Conservation (phyloP, 30 jellyfish, hydroid and myxozoan genomes). For the Hydractinia symbiolongicarpus region DNA sequence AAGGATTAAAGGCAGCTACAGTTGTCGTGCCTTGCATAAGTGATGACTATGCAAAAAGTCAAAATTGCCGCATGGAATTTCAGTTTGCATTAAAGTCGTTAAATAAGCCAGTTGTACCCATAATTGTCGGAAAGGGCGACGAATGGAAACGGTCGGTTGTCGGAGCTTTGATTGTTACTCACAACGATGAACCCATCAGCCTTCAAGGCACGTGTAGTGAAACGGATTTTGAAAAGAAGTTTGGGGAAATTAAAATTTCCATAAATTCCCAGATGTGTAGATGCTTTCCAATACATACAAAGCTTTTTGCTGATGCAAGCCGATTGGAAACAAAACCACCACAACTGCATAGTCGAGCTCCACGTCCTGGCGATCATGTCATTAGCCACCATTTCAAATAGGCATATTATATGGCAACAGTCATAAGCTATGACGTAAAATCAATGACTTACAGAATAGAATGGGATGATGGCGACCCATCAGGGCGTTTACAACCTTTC, state of each 20-base stretch:
- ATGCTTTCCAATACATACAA: no score
- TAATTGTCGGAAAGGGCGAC: constrained; percentile 62
- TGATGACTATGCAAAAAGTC: constrained; percentile 66
- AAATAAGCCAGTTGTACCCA: constrained; percentile 62
- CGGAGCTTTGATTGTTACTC: constrained; percentile 48
- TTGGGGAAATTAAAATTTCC: constrained; percentile 9
- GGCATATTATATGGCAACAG: constrained; percentile 79
- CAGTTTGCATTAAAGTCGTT: constrained; percentile 75
- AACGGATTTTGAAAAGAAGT: not conserved
- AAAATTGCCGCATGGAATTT: constrained; percentile 76
- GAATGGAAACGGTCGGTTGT: constrained; percentile 66
- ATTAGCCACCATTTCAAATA: constrained; percentile 49
- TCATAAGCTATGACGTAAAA: constrained; percentile 35
- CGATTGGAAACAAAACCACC: not conserved
- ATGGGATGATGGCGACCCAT: constrained; percentile 83
- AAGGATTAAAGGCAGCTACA: constrained; percentile 52
- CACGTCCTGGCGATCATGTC: constrained; percentile 73
- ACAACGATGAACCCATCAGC: constrained; percentile 33
- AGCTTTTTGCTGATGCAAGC: not conserved
- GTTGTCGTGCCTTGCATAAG: constrained; percentile 60
- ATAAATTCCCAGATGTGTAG: not conserved
- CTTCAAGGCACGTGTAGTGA: constrained; percentile 25
- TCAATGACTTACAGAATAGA: constrained; percentile 53
- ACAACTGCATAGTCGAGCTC: constrained; percentile 30
- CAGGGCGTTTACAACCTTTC: constrained; percentile 56